Evolutionary conservation across 2,113 vertebrate genomes (phyloP), one percentile per base, ranked within the genome.

Genomic region (Amphilophus citrinellus): DNA sequence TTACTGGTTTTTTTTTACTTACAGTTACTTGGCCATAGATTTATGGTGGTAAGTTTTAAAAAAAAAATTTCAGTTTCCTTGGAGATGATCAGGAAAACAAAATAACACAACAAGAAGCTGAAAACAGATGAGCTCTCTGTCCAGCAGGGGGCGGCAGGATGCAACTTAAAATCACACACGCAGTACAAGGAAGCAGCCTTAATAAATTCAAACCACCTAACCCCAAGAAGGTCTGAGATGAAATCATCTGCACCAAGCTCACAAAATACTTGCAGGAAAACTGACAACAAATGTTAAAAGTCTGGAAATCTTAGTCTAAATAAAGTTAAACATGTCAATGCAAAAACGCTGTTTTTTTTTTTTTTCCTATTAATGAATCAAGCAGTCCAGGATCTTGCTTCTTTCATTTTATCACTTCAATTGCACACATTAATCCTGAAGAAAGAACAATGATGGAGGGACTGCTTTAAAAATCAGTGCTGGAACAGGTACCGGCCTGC

Each of bases 81-180:
- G 27, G 11, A 66, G n/a, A 14, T 22, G 2, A 66, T 59, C 3
- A 59, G 22, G 57, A 58, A 60, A 83, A 35, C 53, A 11, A 27
- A 22, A 20, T 5, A 6, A 35, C 35, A 71, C 2, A 10, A 11
- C 78, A 27, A 11, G 1, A 39, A 4, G 18, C 6, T 7, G 15
- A 57, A 24, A 61, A 30, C 17, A 60, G 22, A 2, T 18, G 7
- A 6, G 10, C 10, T 4, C 3, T 65, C 14, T 1, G n/a, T 53
- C 79, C 92, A 91, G 83, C 79, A 94, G 91, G 75, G 65, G 91
- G 93, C 85, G 57, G 56, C 87, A 89, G 10, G n/a, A 10, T 6
- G 7, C 61, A 61, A 63, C 39, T 2, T 39, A 17, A 17, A 15
- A 7, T 15, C 4, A 59, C 17, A 62, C 6, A 56, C 17, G 20